Percentiles rank a stretch among this genome's conserved stretches.
These are phyloP conservation scores for Pelobates cultripes DNA, from an alignment of 2,797 vertebrate genomes.

Conservation along the genomic window DNA sequence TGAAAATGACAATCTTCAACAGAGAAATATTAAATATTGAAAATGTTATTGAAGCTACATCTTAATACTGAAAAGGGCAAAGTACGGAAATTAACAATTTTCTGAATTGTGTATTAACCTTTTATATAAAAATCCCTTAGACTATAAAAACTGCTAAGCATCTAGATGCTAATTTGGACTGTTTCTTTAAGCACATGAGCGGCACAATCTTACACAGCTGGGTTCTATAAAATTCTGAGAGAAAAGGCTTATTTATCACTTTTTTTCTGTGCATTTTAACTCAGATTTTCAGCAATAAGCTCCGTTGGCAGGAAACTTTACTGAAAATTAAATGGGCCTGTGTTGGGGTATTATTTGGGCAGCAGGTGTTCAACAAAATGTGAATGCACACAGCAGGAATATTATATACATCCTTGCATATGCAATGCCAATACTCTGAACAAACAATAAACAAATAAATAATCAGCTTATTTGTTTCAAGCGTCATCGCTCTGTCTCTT, in stretches of 20 bases:
- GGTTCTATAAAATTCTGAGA: conserved; percentile 51
- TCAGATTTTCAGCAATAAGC: conserved; percentile 44
- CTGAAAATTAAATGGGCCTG: conserved; percentile 41
- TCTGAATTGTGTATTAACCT: neutral
- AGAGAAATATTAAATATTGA: too few species aligned
- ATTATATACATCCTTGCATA: conserved; percentile 13
- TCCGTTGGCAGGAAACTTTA: conserved; percentile 51
- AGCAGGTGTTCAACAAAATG: conserved; percentile 56
- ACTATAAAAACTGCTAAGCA: conserved; percentile 1
- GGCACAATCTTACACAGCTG: conserved; percentile 43
- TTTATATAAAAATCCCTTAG: neutral
- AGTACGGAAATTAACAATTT: neutral
- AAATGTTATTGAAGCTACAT: too few species aligned
- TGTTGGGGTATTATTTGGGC: conserved; percentile 45
- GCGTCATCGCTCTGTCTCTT: neutral
- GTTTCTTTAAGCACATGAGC: conserved; percentile 36
- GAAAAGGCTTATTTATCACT: conserved; percentile 55
- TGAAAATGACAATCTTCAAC: too few species aligned
- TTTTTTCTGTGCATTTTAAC: conserved; percentile 40
- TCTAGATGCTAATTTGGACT: conserved; percentile 25
- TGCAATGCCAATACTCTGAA: conserved; percentile 3
- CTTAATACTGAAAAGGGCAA: too few species aligned
- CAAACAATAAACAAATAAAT: neutral
- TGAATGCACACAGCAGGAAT: conserved; percentile 39
- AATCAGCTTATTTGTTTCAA: neutral